Base-by-base conservation (phyloP, 2,888 invertebrate genomes). In the Xylota sylvarum region DNA sequence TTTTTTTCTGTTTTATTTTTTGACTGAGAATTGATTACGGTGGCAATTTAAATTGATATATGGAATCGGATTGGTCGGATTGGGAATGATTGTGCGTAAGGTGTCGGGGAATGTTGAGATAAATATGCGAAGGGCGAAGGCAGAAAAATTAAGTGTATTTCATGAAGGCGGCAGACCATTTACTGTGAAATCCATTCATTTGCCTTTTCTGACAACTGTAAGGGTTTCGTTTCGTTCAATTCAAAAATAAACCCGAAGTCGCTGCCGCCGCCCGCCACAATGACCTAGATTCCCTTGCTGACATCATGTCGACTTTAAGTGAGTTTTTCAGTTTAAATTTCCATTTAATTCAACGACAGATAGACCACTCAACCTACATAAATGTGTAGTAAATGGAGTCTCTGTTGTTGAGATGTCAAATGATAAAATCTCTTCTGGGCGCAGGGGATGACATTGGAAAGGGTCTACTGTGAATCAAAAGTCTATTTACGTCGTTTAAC, bases 31-130 rank as follows among this genome's bases (percentile, higher is more conserved):
- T 72, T 83, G 77, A 72, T 77, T 52, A 50, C 72, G 58, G 72
- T 83, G 65, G 60, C 67, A 69, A 83, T 55, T 60, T 78, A 37
- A 76, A 67, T 80, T 74, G 80, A 80, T 80, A 77, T 56, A 35
- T 23, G 30, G 32, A 23, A 50, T 65, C 50, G 19, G 19, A 50
- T 35, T 32, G 14, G 5, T 50, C 35, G 2, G 46, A 4, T 74
- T 62, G 55, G 55, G 46, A 52, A 67, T 65, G 40, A 62, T 52
- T 55, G 69, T 69, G 56, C 35, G 48, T 70, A 37, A 23, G 40
- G 56, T 70, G 70, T 19, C 40, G 65, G 73, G 65, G 73, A 72
- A 72, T 73, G 30, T 58, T 56, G 32, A n/a, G n/a, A 56, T 58
- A 48, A 58, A 32, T 67, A 35, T 19, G 30, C 19, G 43, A 19